Conservation (phyloP, 2,888 invertebrate genomes). For the Trichogramma evanescens region DNA sequence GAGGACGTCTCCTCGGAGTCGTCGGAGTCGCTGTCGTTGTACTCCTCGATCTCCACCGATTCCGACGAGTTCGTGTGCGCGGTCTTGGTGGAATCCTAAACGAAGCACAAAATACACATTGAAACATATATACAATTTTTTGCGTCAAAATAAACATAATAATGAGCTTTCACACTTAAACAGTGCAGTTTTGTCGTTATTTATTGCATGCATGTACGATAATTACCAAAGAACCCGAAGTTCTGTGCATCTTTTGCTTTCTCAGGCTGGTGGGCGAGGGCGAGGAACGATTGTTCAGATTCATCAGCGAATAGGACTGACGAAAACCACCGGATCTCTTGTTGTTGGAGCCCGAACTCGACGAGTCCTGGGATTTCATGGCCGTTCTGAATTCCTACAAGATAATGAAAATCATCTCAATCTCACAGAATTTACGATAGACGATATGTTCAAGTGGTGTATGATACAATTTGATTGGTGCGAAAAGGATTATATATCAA, state of each 20-base stretch:
- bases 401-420: constrained; percentile 11
- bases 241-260: constrained; percentile 29
- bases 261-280: constrained; percentile 31
- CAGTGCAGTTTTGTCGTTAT: too few species aligned
- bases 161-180: too few species aligned
- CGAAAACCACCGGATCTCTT: constrained; percentile 41
- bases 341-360: constrained; percentile 31
- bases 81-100: constrained; percentile 39
- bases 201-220: neutral
- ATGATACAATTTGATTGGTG: too few species aligned
- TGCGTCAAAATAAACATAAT: too few species aligned
- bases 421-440: neutral
- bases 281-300: constrained; percentile 37
- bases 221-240: constrained; percentile 34
- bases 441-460: too few species aligned
- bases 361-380: constrained; percentile 52
- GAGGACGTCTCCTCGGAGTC: constrained; percentile 40
- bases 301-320: constrained; percentile 41
- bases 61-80: constrained; percentile 40
- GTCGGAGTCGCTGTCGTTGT: constrained; percentile 33
- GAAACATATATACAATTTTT: neutral
- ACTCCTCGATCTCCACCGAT: constrained; percentile 42
- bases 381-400: constrained; percentile 61
- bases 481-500: too few species aligned
- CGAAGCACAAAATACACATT: neutral